A percentile compares a stretch with the other conserved stretches of the same genome.
These are phyloP conservation scores for Enteromius viviparus DNA, from an alignment of 2,797 vertebrate genomes.

Conservation along the genomic window DNA sequence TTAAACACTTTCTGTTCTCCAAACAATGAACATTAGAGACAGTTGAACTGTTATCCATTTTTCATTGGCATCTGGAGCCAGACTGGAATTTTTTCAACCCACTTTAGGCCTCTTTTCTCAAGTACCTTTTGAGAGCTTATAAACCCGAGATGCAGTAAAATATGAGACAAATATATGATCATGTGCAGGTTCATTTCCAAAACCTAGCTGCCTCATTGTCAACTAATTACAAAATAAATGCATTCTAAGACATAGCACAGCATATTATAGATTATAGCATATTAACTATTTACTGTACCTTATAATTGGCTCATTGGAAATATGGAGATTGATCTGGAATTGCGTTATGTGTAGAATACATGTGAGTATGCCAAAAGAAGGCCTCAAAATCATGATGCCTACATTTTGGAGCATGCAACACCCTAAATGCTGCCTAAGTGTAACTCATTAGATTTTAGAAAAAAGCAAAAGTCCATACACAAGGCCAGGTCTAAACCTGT, in stretches of 20 bases:
- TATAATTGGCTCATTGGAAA: not conserved
- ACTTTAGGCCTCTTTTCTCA: constrained; percentile 29
- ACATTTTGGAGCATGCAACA: not conserved
- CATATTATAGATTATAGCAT: not conserved
- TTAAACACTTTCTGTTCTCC: constrained; percentile 10
- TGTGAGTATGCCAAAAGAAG: not conserved
- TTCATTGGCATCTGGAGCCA: constrained; percentile 21
- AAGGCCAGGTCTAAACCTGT: not conserved
- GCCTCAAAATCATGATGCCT: not conserved
- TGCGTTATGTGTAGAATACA: not conserved
- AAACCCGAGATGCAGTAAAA: constrained; percentile 31
- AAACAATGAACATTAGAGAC: constrained; percentile 35
- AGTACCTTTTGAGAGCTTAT: constrained; percentile 24
- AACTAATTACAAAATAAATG: not conserved
- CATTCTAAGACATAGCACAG: not conserved
- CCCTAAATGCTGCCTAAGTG: not conserved
- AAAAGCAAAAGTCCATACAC: not conserved
- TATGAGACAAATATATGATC: constrained; percentile 30
- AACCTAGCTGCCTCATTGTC: constrained; percentile 2
- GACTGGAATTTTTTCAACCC: constrained; percentile 5
- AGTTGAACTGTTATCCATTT: constrained; percentile 13
- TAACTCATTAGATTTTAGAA: not conserved
- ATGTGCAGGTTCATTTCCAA: not conserved
- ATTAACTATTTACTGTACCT: not conserved
- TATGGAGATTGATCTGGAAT: not conserved